Evolutionary conservation across 1,140 invertebrate species (phyloP), one percentile per base, ranked within the genome.

Genomic region (Drosophila pachea): DNA sequence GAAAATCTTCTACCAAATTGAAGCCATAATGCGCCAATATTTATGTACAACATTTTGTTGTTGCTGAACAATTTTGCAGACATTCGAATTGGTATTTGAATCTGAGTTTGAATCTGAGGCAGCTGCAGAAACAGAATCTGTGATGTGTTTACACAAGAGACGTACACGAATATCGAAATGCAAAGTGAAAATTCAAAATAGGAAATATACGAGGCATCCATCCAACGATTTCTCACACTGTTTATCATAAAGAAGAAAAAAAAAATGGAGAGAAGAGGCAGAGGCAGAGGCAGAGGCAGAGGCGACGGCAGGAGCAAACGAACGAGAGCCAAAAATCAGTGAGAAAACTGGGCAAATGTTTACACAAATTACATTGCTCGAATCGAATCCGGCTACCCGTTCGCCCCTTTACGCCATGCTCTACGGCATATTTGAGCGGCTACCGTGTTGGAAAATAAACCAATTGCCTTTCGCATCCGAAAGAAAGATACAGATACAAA

Each of bases 401-500:
- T 8, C 1, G 35, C 16, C 45, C 9, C 52, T 6, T 1, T 7
- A 7, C 36, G 33, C 7, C 40, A 33, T 54, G 12, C 22, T 40
- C 16, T 71, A 22, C 61, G 63, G 68, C 76, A 63, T 81, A 83
- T 76, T 84, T 84, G 79, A 79, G 83, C 69, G 79, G 78, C 79
- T 83, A 83, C 79, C 79, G 79, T 83, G 84, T 83, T 83, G 79
- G 73, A 83, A 83, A 83, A 83, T 84, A 83, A 83, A 84, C 79
- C 79, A 83, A 84, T 83, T 83, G 79, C 79, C 79, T 76, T 76
- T 54, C 76, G 76, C 79, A 78, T 84, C 53, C 66, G 31, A 62
- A 61, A 59, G 31, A 62, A 61, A 59, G 60, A 59, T 54, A 61
- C 58, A 78, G 53, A 68, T 40, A 62, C 45, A 53, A 29, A 48